phyloP scores from a whole-genome alignment of 2,888 invertebrate genomes.

The Branchellion lobata region DNA sequence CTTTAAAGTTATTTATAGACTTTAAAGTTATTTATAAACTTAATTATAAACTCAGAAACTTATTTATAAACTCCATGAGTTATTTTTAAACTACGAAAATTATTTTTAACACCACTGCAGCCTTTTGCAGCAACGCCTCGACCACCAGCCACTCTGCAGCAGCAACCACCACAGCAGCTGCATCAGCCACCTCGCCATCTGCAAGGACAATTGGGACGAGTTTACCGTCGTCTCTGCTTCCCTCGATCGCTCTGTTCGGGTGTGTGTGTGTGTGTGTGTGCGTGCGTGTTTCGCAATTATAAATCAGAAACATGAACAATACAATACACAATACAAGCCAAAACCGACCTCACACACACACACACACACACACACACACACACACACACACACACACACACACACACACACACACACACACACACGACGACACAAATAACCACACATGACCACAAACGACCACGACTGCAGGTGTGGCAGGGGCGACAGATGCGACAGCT shows the following conservation, averaged over 20 bases:
- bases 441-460: too few relatives aligned
- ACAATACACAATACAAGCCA: too few relatives aligned
- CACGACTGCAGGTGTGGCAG: conserved; percentile 8
- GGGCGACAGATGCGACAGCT: not conserved
- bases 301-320: too few relatives aligned
- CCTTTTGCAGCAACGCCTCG: not conserved
- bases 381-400: not conserved
- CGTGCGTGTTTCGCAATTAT: too few relatives aligned
- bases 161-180: conserved; percentile 8
- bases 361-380: conserved; percentile 4
- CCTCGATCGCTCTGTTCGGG: not conserved
- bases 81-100: too few relatives aligned
- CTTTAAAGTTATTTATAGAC: too few relatives aligned
- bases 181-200: not conserved
- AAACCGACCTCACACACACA: not conserved
- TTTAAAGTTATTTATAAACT: too few relatives aligned
- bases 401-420: conserved; percentile 23
- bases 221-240: not conserved
- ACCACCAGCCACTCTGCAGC: not conserved
- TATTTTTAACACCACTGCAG: too few relatives aligned
- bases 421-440: not conserved
- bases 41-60: too few relatives aligned
- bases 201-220: not conserved
- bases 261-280: not conserved
- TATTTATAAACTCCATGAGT: too few relatives aligned